phyloP scores from a whole-genome alignment of 2,797 vertebrate genomes.

The Lates japonicus region DNA sequence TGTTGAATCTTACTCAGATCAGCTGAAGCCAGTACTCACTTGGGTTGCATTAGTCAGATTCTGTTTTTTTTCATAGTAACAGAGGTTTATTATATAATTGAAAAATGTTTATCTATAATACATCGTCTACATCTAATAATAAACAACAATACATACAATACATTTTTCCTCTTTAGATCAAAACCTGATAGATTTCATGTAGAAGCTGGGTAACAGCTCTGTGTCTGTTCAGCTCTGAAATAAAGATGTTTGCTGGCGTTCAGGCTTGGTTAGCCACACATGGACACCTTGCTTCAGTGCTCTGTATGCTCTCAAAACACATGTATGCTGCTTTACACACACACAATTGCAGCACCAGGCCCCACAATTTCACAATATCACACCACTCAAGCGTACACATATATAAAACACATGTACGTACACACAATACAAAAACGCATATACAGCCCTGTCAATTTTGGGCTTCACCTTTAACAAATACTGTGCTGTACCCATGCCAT shows the following conservation, averaged over 20 bases:
- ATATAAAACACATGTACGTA: background rate
- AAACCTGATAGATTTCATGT: background rate
- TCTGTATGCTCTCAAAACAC: constrained; percentile 22
- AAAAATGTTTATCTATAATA: too few relatives aligned
- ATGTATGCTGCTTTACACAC: constrained; percentile 7
- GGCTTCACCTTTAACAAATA: constrained; percentile 69
- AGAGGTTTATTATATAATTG: too few relatives aligned
- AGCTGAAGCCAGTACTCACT: too few relatives aligned
- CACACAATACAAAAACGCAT: constrained; percentile 27
- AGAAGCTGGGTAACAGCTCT: background rate
- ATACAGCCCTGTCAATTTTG: constrained; percentile 56
- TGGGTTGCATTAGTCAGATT: too few relatives aligned
- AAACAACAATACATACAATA: background rate
- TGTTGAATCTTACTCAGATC: too few relatives aligned
- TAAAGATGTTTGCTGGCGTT: constrained; percentile 18
- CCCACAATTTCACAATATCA: constrained; percentile 11
- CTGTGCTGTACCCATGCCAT: constrained; percentile 59
- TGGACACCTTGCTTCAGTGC: background rate
- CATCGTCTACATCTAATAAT: background rate
- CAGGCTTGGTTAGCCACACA: background rate
- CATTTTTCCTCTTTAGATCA: background rate
- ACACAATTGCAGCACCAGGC: constrained; percentile 1
- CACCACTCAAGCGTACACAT: background rate
- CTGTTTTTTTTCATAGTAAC: too few relatives aligned
- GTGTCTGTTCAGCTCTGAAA: background rate